phyloP scores from a whole-genome alignment of 2,797 vertebrate species.

The Chaunax sp. region DNA sequence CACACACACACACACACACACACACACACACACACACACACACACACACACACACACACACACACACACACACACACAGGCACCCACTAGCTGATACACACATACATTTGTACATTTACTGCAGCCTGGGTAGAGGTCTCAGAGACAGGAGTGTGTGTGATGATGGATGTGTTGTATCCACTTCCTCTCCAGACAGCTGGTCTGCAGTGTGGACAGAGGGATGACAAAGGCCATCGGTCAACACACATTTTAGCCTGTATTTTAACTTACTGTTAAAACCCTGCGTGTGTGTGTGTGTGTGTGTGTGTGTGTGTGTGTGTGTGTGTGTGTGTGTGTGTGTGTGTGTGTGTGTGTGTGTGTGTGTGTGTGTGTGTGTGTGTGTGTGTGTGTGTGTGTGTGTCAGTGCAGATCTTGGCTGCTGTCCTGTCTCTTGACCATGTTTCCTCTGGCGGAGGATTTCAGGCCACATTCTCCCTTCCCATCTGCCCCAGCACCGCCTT shows the following conservation, averaged over 20 bases:
- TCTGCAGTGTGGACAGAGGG: conserved; percentile 68
- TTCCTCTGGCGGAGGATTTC: conserved; percentile 63
- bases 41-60: conserved; percentile 13
- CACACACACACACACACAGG: conserved; percentile 2
- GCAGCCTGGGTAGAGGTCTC: conserved; percentile 54
- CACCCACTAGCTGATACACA: not conserved
- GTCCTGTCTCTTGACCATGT: conserved; percentile 54
- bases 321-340: not conserved
- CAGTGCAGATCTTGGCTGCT: conserved; percentile 47
- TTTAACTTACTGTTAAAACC: conserved; percentile 18
- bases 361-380: not conserved
- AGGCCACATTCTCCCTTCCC: conserved; percentile 73
- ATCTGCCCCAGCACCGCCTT: conserved; percentile 77
- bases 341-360: not conserved
- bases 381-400: not conserved
- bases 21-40: not conserved
- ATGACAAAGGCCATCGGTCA: conserved; percentile 64
- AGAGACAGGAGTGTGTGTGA: conserved; percentile 62
- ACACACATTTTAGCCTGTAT: conserved; percentile 59
- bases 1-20: conserved; percentile 6
- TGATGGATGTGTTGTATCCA: conserved; percentile 79
- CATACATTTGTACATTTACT: conserved; percentile 15
- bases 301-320: not conserved
- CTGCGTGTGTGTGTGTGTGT: not conserved
- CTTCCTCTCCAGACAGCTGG: conserved; percentile 70